A percentile compares a stretch with the other conserved stretches of the same genome.
Evolutionary conservation across 2,797 vertebrate genomes (phyloP).

Genomic region (Pogonophryne albipinna): DNA sequence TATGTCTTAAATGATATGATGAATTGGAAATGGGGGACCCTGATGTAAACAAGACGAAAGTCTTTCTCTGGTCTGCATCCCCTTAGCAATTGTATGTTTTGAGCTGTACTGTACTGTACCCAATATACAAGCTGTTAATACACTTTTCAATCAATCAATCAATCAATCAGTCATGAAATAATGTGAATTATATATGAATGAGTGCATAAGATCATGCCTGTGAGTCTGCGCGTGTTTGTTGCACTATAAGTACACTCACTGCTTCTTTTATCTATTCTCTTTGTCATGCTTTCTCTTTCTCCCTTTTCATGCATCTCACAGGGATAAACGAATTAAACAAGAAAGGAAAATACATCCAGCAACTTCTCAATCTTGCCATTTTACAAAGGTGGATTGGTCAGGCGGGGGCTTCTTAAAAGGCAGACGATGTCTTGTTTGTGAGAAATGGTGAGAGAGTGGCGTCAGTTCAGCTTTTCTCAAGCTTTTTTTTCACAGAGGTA

Average conservation of each 20-base stretch:
- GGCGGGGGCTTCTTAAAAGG: slow-evolving; percentile 3
- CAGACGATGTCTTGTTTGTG: slow-evolving; percentile 11
- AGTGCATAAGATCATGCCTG: slow-evolving; percentile 12
- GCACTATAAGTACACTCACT: slow-evolving; percentile 6
- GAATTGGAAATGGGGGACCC: too few relatives aligned
- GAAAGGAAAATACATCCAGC: slow-evolving; percentile 10
- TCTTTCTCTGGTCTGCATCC: too few relatives aligned
- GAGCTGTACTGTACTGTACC: too few relatives aligned
- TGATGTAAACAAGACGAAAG: too few relatives aligned
- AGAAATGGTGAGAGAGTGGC: not conserved
- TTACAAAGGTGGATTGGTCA: slow-evolving; percentile 29
- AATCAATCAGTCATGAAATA: slow-evolving; percentile 46
- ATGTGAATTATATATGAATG: slow-evolving; percentile 44
- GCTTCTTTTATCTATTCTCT: slow-evolving; percentile 8
- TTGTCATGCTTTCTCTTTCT: not conserved
- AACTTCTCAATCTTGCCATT: slow-evolving; percentile 12
- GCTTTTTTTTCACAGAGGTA: not conserved
- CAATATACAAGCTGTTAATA: too few relatives aligned
- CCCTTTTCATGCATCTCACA: not conserved
- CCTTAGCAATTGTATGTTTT: too few relatives aligned
- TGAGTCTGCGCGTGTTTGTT: not conserved
- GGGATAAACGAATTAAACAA: slow-evolving; percentile 32
- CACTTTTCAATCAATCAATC: too few relatives aligned
- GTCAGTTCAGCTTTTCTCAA: slow-evolving; percentile 1
- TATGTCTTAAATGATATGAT: too few relatives aligned